Evolutionary conservation across 2,113 vertebrate genomes (phyloP), one percentile per base, ranked within the genome.

Genomic region (Notiomystis cincta): DNA sequence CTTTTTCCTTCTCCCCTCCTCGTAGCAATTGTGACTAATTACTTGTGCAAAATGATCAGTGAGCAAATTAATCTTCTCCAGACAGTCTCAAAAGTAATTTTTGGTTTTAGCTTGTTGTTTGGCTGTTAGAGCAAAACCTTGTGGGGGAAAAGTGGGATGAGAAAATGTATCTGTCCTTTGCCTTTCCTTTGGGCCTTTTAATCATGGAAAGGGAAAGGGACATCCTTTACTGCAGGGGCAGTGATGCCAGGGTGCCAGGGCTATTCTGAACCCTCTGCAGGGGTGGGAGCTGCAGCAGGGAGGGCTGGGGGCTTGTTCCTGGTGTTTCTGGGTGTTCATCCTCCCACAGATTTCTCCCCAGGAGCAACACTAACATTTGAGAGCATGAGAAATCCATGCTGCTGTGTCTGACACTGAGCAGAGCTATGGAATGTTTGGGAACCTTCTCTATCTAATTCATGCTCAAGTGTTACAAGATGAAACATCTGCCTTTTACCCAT

Each of bases 301-400:
- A 4, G 13, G 22, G 33, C 11, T 25, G 13, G 8, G 28, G 85
- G 38, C 38, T 48, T n/a, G 6, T 47, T 51, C 48, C 30, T 82
- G 20, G 1, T n/a, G 15, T 45, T 57, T 37, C 10, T 30, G 6
- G 27, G 22, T 23, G 28, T 42, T 50, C 45, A 31, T 21, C 7
- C 14, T 40, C 38, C 35, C 45, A 13, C 5, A 44, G 44, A 33
- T 45, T 44, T 48, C 50, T 48, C 60, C 31, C 20, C 12, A 62
- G 19, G 45, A 48, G 42, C 18, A 21, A 2, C 8, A 21, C 6
- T 8, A 14, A 18, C 0, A 0, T 64, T 8, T 53, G 67, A 53
- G 31, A 77, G 12, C 10, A 47, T 38, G 66, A 78, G n/a, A 78
- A 82, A 17, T 2, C 14, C 0, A 0, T 61, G 17, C n/a, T 70